Percentiles rank a stretch among this genome's conserved stretches.
phyloP scores from a whole-genome alignment of 2,797 vertebrate genomes.

The Okamejei kenojei region DNA sequence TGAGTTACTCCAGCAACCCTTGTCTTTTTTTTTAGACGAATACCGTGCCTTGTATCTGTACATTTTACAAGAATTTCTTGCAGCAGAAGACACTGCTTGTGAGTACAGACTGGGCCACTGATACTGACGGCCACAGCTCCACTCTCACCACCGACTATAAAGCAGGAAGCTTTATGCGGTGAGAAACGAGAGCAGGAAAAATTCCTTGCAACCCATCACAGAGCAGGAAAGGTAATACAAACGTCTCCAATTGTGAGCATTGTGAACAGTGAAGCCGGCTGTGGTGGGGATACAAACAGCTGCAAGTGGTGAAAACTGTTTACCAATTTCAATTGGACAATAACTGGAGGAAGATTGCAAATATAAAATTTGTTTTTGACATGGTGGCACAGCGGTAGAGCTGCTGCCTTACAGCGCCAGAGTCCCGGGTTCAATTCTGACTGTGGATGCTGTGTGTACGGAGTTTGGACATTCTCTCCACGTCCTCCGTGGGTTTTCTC shows the following conservation, averaged over 20 bases:
- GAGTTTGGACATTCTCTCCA: too few species aligned
- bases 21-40: too few species aligned
- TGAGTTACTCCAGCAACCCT: too few species aligned
- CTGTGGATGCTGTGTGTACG: too few species aligned
- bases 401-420: too few species aligned
- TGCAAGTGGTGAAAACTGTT: conserved; percentile 51
- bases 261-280: background rate
- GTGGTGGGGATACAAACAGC: too few species aligned
- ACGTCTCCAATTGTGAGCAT: conserved; percentile 27
- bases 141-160: conserved; percentile 41
- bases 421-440: too few species aligned
- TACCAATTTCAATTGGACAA: conserved; percentile 60
- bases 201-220: conserved; percentile 41
- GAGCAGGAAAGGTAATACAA: conserved; percentile 39
- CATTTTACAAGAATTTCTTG: conserved; percentile 59
- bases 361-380: conserved; percentile 62
- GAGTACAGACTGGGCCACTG: conserved; percentile 40
- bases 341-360: conserved; percentile 69
- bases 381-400: too few species aligned
- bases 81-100: conserved; percentile 47
- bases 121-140: conserved; percentile 32
- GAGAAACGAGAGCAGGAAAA: conserved; percentile 27
- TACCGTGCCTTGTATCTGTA: conserved; percentile 24
- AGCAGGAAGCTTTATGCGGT: conserved; percentile 45
- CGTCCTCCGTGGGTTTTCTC: too few species aligned